Base-by-base conservation (phyloP, 2,113 vertebrate genomes). In the Xiphias gladius region DNA sequence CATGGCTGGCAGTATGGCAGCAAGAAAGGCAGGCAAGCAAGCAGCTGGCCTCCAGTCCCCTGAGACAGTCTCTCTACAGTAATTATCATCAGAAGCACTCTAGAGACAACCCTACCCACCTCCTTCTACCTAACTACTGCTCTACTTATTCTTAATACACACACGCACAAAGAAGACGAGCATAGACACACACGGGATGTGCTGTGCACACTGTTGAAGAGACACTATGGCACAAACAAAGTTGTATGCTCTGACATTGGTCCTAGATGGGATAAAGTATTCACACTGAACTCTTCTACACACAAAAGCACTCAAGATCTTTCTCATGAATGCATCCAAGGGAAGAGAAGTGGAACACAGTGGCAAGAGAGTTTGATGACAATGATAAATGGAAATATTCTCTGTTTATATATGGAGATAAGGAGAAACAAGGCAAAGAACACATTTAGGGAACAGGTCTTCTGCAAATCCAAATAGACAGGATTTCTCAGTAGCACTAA, bases 61-160 rank as follows among this genome's bases (percentile, higher is more conserved):
- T 4, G 92, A 92, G 93, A 91, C 80, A 12, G 76, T 87, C 89
- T 86, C 87, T 94, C 92, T 86, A 93, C 85, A 92, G 88, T 92
- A 94, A 95, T 95, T 95, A 95, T 93, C 93, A 92, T 89, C 93
- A 94, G 79, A 84, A 79, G 87, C 85, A 82, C 92, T 93, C 91
- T 41, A 63, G 91, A 94, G 91, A 94, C 85, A 66, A 67, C 41
- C 62, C 81, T 71, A 82, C 84, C 52, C 35, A 79, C 50, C 32
- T 66, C 41, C 63, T 59, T 85, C 77, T 78, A 76, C 71, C 74
- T 54, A 88, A 89, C 86, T 87, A 90, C 84, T 83, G 84, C 76
- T 87, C 80, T 72, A 82, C 83, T 89, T 88, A 71, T 65, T 75
- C 76, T 50, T 82, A 80, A 88, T 46, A 79, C 64, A 92, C 43